These are phyloP conservation scores for Dasyornis broadbenti DNA, from an alignment of 2,113 vertebrate species.

Conservation along the genomic window DNA sequence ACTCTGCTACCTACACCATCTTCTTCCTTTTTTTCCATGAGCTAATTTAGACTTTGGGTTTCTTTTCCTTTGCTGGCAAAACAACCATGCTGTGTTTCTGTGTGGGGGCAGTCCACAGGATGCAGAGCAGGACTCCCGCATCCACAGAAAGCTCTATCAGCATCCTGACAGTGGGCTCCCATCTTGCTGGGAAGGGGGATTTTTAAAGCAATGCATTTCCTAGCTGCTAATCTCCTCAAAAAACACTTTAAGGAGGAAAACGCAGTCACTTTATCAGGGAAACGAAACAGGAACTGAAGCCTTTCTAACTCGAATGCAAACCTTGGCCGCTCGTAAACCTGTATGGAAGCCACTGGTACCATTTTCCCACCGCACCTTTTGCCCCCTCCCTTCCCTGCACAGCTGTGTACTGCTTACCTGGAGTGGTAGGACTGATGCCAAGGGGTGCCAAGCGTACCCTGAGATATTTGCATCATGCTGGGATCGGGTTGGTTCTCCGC, in stretches of 20 bases:
- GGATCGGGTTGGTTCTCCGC: constrained; percentile 73
- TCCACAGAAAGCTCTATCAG: background rate
- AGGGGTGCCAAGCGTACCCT: constrained; percentile 78
- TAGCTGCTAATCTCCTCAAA: background rate
- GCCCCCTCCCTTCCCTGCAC: background rate
- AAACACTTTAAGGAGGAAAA: background rate
- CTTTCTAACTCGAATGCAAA: background rate
- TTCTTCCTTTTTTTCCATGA: background rate
- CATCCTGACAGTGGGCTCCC: background rate
- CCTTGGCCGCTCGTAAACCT: background rate
- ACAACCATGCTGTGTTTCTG: background rate
- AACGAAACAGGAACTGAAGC: background rate
- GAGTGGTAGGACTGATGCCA: constrained; percentile 89
- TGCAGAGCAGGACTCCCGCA: background rate
- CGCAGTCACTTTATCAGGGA: background rate
- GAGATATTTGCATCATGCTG: constrained; percentile 91
- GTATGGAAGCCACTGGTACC: background rate
- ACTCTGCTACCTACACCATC: background rate
- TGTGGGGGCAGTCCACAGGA: background rate
- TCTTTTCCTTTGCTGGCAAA: background rate
- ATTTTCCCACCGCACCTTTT: background rate
- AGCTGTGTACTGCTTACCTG: constrained; percentile 74
- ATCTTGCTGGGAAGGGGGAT: background rate
- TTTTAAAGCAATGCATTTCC: background rate
- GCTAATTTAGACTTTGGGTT: background rate